Base-by-base conservation (phyloP, 2,113 vertebrate genomes). In the Diglossa brunneiventris region DNA sequence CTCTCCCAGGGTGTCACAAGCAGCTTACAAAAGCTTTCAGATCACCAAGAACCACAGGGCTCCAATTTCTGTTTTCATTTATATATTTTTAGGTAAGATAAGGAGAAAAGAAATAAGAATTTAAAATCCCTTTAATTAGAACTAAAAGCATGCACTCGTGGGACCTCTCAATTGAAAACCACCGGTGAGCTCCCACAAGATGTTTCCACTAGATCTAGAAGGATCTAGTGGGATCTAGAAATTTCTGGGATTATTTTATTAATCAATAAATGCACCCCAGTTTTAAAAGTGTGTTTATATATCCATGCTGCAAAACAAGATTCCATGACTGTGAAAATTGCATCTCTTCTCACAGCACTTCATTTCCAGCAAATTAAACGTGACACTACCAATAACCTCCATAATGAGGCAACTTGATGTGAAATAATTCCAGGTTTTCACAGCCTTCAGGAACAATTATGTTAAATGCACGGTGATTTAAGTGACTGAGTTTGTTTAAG, bases 351-450 rank as follows among this genome's bases (percentile, higher is more conserved):
- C 91, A 64, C 27, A 85, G 82, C 67, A 52, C 19, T 92, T 79
- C 47, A 90, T 85, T 93, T 56, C 75, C 66, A 90, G 76, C 52
- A 92, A 95, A 83, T 86, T 79, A 85, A 85, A 90, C 2, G 19
- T 30, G 52, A 58, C 49, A 68, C 27, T 44, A 46, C 58, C 1
- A 0, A 79, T 79, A 94, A 68, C 35, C 33, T 27, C 47, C 37
- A 17, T 64, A 67, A 70, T 70, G 24, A 79, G 62, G 39, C 56
- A 85, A 59, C 49, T 37, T 50, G 44, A 79, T 55, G 70, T 52
- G 83, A 78, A 96, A 79, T 75, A 92, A 93, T 52, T 72, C 62
- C 68, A 44, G 47, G 46, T 50, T 94, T 93, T 83, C 76, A 76
- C 79, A 93, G 89, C 67, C 58, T 85, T 93, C 35, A 8, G 75